A percentile compares a stretch with the other conserved stretches of the same genome.
Evolutionary conservation across 2,113 vertebrate genomes (phyloP).

Genomic region (Megalops atlanticus): DNA sequence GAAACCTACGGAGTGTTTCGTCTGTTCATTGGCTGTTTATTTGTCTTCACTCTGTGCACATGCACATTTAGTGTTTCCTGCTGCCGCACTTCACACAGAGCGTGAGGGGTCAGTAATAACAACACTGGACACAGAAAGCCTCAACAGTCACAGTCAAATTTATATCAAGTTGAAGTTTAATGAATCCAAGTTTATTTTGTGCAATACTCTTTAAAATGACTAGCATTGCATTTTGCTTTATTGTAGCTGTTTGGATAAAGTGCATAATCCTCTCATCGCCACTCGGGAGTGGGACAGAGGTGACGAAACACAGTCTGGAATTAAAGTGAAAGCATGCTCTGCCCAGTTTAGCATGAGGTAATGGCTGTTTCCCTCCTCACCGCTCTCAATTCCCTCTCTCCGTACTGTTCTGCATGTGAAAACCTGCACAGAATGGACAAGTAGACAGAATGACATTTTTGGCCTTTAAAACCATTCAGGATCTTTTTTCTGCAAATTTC

Average conservation of each 20-base stretch:
- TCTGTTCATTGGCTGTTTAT: neutral
- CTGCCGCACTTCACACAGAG: too few species aligned
- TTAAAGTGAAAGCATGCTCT: constrained; percentile 33
- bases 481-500: neutral
- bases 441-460: neutral
- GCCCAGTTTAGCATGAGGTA: constrained; percentile 34
- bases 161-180: too few species aligned
- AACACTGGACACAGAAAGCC: too few species aligned
- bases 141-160: too few species aligned
- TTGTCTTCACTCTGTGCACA: neutral
- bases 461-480: neutral
- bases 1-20: neutral
- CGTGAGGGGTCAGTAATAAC: too few species aligned
- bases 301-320: constrained; percentile 22
- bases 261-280: constrained; percentile 20
- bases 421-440: constrained; percentile 4
- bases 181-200: too few species aligned
- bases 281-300: constrained; percentile 22
- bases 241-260: neutral
- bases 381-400: neutral
- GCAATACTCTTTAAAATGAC: too few species aligned
- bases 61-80: too few species aligned
- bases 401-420: constrained; percentile 1
- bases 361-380: constrained; percentile 31
- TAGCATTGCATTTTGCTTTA: neutral